Evolutionary conservation across 2,797 vertebrate genomes (phyloP).

Genomic region (Sebastes hubbsi): DNA sequence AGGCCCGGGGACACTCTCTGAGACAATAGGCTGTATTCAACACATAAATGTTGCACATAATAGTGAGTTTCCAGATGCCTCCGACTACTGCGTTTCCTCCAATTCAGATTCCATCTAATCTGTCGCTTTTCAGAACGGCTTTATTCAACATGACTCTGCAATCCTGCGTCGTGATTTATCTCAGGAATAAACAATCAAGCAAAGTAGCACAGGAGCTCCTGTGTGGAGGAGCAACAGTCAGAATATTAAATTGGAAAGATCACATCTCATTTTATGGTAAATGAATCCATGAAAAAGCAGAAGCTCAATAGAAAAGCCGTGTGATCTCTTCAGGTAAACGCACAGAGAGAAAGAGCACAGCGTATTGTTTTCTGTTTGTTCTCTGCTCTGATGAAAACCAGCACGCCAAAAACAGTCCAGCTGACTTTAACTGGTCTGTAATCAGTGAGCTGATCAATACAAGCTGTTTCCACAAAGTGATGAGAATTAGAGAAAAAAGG

Average conservation of each 20-base stretch:
- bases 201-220: constrained; percentile 11
- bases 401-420: neutral
- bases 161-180: constrained; percentile 23
- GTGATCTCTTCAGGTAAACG: constrained; percentile 10
- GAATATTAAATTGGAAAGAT: constrained; percentile 54
- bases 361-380: neutral
- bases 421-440: neutral
- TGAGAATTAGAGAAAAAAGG: neutral
- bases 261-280: constrained; percentile 60
- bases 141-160: constrained; percentile 14
- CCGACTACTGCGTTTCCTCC: neutral
- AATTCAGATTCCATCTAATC: constrained; percentile 16
- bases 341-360: neutral
- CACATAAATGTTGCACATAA: neutral
- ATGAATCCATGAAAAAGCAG: constrained; percentile 42
- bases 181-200: constrained; percentile 41
- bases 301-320: neutral
- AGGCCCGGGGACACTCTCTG: neutral
- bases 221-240: constrained; percentile 31
- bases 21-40: neutral
- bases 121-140: neutral
- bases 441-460: constrained; percentile 16
- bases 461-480: neutral
- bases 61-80: neutral
- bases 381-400: constrained; percentile 7